Percentiles rank a stretch among this genome's conserved stretches.
Evolutionary conservation across 2,888 invertebrate genomes (phyloP).

Genomic region (Amphiduros pacificus): DNA sequence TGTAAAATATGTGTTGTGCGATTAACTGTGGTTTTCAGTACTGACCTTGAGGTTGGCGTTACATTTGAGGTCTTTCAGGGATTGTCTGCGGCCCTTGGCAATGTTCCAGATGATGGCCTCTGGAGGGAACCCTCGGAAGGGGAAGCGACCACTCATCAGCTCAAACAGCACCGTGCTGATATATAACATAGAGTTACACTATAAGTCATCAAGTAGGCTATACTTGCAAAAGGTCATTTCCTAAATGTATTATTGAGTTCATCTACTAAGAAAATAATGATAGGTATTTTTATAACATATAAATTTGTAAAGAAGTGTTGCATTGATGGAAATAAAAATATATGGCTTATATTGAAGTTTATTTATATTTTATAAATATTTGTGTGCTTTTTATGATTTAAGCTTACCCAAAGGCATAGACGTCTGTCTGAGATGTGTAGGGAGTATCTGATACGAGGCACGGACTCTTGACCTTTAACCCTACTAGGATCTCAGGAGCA

Average conservation of each 20-base stretch:
- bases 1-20: background rate
- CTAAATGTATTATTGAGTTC: no score
- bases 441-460: constrained; percentile 73
- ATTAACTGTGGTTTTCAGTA: background rate
- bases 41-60: constrained; percentile 54
- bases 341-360: background rate
- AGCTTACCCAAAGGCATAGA: constrained; percentile 91
- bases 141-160: constrained; percentile 89
- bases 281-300: no score
- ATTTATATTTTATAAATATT: no score
- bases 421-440: constrained; percentile 87
- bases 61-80: constrained; percentile 45
- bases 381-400: background rate
- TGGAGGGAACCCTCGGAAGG: constrained; percentile 86
- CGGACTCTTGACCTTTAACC: constrained; percentile 65
- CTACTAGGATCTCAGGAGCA: constrained; percentile 90
- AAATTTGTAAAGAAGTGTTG: background rate
- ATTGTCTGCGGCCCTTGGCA: constrained; percentile 72
- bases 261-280: no score
- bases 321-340: background rate
- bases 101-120: constrained; percentile 97
- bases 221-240: no score
- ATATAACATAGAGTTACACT: no score
- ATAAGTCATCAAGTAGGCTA: no score
- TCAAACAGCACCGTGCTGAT: constrained; percentile 95